These are phyloP conservation scores for Pseudopleuronectes americanus DNA, from an alignment of 2,797 vertebrate genomes.

Conservation along the genomic window DNA sequence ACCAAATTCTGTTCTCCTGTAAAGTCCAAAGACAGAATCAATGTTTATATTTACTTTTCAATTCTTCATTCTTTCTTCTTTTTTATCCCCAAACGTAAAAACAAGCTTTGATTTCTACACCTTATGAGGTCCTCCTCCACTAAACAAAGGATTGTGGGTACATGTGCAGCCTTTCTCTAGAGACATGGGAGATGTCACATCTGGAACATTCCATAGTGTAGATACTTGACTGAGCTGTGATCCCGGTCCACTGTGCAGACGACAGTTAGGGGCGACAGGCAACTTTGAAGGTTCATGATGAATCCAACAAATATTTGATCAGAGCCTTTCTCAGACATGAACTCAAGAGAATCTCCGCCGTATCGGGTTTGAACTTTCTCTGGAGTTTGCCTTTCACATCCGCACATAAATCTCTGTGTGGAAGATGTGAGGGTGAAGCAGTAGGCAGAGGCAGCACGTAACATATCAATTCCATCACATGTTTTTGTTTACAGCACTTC, in stretches of 20 bases:
- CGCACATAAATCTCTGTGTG: too few species aligned
- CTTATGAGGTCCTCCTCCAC: not conserved
- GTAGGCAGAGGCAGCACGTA: too few species aligned
- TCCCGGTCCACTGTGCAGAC: not conserved
- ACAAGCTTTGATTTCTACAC: conserved; percentile 4
- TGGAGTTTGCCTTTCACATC: too few species aligned
- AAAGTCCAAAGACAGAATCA: conserved; percentile 4
- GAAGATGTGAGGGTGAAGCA: too few species aligned
- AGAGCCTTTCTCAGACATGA: not conserved
- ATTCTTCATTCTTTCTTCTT: not conserved
- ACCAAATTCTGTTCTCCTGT: conserved; percentile 16
- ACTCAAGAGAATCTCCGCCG: too few species aligned
- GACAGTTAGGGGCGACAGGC: conserved; percentile 8
- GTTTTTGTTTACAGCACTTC: too few species aligned
- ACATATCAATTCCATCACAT: too few species aligned
- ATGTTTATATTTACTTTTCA: conserved; percentile 8
- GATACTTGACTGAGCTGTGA: not conserved
- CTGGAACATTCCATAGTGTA: conserved; percentile 67
- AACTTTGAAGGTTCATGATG: conserved; percentile 17
- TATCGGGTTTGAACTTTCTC: too few species aligned
- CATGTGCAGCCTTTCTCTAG: not conserved
- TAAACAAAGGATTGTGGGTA: not conserved
- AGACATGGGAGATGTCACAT: conserved; percentile 2
- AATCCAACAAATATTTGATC: conserved; percentile 50
- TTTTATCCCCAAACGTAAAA: conserved; percentile 4